A percentile compares a stretch with the other conserved stretches of the same genome.
Evolutionary conservation across 2,888 invertebrate genomes (phyloP).

Genomic region (Chloroclystis v-ata): DNA sequence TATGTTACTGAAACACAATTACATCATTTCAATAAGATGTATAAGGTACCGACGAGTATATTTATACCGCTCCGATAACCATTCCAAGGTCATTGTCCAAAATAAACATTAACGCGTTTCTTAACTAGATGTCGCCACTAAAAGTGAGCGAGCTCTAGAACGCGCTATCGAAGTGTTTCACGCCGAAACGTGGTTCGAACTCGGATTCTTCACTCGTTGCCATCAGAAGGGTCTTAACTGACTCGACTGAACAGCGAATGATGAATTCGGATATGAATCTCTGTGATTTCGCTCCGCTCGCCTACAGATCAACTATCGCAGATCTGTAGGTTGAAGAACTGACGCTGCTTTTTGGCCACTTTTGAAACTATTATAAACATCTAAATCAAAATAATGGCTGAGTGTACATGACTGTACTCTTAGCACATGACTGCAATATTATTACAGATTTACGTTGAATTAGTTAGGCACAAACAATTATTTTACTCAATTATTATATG

Average conservation of each 20-base stretch:
- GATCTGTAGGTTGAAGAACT: conserved; percentile 53
- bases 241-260: conserved; percentile 76
- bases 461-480: too few species aligned
- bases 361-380: conserved; percentile 1
- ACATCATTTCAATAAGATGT: too few species aligned
- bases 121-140: conserved; percentile 38
- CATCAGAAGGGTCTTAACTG: conserved; percentile 71
- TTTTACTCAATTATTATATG: too few species aligned
- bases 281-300: conserved; percentile 58
- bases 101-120: conserved; percentile 15
- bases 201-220: conserved; percentile 24
- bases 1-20: too few species aligned
- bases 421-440: too few species aligned
- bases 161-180: conserved; percentile 34
- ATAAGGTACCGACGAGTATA: too few species aligned
- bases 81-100: conserved; percentile 44
- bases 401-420: too few species aligned
- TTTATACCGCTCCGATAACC: conserved; percentile 26
- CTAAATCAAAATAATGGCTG: too few species aligned
- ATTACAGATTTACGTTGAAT: too few species aligned
- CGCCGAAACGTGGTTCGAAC: conserved; percentile 4
- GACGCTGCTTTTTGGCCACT: conserved; percentile 61
- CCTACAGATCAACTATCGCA: conserved; percentile 64
- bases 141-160: conserved; percentile 26
- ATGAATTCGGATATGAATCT: conserved; percentile 63